These are phyloP conservation scores for Procapra przewalskii DNA, from an alignment of 2,113 vertebrate species.

Conservation along the genomic window DNA sequence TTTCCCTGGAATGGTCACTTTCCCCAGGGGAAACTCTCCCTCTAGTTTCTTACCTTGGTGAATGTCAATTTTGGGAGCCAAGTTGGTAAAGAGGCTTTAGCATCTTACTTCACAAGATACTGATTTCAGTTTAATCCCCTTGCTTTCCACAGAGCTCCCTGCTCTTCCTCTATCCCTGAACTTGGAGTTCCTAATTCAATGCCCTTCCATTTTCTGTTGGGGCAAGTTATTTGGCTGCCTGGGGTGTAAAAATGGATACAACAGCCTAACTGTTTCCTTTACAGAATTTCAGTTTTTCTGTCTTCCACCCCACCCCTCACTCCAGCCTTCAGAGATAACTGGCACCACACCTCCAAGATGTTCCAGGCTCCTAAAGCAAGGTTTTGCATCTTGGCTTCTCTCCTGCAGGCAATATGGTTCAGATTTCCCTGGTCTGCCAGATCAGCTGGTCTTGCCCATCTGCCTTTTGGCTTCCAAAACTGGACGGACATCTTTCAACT, in stretches of 20 bases:
- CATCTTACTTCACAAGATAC: neutral
- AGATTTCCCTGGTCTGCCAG: neutral
- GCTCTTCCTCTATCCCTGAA: neutral
- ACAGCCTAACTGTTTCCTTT: neutral
- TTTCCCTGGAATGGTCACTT: neutral
- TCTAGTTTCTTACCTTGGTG: neutral
- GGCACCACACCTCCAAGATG: neutral
- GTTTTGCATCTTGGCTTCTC: neutral
- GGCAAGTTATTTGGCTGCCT: neutral
- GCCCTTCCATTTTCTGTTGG: neutral
- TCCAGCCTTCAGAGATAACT: neutral
- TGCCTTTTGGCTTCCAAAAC: neutral
- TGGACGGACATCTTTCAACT: neutral
- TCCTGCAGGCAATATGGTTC: neutral
- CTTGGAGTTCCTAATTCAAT: neutral
- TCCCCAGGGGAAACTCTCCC: neutral
- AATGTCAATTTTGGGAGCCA: neutral
- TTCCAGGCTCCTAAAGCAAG: neutral
- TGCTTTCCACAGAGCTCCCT: neutral
- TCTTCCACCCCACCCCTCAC: too few species aligned
- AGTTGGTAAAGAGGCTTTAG: neutral
- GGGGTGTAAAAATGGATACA: neutral
- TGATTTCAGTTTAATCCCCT: neutral
- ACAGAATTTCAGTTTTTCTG: neutral
- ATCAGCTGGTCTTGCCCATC: neutral